Base-by-base conservation (phyloP, 2,888 invertebrate species). In the Parnassius apollo region DNA sequence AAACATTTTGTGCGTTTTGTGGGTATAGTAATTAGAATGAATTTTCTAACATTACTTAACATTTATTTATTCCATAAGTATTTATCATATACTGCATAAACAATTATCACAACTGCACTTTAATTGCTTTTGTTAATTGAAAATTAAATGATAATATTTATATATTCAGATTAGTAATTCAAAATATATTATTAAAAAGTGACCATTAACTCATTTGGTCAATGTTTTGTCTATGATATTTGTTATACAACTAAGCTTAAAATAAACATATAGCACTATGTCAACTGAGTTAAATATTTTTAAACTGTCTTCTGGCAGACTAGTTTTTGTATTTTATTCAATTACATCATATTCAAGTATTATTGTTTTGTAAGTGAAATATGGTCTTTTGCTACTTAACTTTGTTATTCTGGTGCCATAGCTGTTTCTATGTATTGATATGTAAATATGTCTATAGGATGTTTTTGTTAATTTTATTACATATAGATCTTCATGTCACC, bases 1-100 rank as follows among this genome's bases (percentile, higher is more conserved):
- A 74, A 71, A 80, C 79, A 35, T 84, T 82, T 81, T 85, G 84
- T 76, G 82, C 75, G 77, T 84, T 18, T 83, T 83, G 84, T 84
- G 85, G 85, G 86, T 80, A 85, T 87, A 86, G 83, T 80, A 76
- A 75, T 81, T 86, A 85, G 84, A 77, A 81, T 81, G 77, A 72
- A 79, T 78, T 78, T 78, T 76, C 78, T 78, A 78, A 76, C 76
- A 78, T 80, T 80, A 83, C 80, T 80, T 79, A 78, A 82, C 71
- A 35, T 35, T 35, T 35, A 35, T 35, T 35, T 68, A 65, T 73
- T 75, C 70, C 70, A 69, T 81, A 76, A 78, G 78, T 79, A 74
- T 74, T 77, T 70, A 77, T 73, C 74, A 75, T 75, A 77, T 75
- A 74, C 68, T 62, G 61, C 66, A 69, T 64, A 71, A 67, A 68